Evolutionary conservation across 2,797 vertebrate species (phyloP).

Genomic region (Pangasius larnaudii): DNA sequence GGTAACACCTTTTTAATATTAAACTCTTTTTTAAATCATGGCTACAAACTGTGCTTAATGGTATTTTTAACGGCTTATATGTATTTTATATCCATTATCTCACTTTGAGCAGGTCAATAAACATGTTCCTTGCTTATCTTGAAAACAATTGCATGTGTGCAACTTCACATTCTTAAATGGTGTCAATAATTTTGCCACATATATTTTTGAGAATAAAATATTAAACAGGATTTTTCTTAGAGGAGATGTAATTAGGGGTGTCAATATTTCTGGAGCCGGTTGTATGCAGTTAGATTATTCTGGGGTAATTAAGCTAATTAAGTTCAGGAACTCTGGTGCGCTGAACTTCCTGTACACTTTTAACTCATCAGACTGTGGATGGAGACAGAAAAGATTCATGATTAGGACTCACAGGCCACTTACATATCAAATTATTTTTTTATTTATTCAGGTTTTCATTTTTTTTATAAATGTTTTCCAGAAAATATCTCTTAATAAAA

Average conservation of each 20-base stretch:
- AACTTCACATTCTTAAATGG: neutral
- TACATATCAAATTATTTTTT: slow-evolving; percentile 19
- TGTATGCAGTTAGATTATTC: neutral
- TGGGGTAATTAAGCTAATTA: neutral
- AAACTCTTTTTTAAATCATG: neutral
- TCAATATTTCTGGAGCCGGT: neutral
- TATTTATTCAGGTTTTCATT: slow-evolving; percentile 42
- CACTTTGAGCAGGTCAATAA: neutral
- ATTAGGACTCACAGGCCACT: neutral
- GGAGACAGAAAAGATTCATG: neutral
- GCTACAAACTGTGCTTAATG: no score
- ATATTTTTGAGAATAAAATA: neutral
- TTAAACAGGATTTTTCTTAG: neutral
- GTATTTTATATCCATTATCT: neutral
- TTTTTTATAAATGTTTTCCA: slow-evolving; percentile 23
- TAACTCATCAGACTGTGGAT: neutral
- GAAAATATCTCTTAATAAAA: slow-evolving; percentile 37
- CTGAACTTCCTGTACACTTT: neutral
- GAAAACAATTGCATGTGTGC: neutral
- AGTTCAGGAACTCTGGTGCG: neutral
- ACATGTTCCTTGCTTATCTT: neutral
- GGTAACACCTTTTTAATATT: no score
- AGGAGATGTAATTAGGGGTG: neutral
- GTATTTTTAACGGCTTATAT: neutral
- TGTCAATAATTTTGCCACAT: neutral